Base-by-base conservation (phyloP, 2,888 invertebrate species). In the Nymphalis urticae region DNA sequence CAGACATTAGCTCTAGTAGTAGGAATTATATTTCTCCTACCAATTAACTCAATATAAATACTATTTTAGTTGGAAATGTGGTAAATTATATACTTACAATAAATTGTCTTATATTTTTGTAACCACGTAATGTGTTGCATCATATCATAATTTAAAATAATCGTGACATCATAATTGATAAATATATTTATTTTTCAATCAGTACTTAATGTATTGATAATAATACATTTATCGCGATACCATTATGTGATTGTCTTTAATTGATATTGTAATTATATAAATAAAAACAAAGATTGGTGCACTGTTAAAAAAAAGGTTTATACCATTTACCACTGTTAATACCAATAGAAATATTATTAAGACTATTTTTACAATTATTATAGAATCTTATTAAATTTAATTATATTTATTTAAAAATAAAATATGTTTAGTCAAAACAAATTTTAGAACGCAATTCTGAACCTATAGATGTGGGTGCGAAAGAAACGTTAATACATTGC, bases 401-500 rank as follows among this genome's bases (percentile, higher is more conserved):
- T n/a, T n/a, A n/a, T n/a, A n/a, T n/a, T n/a, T n/a, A 59, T 53
- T 53, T 36, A 50, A 17, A 13, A 67, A 61, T 13, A 21, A 56
- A 61, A 54, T 27, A 68, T 69, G 61, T 62, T 69, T 67, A 61
- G 62, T 48, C 62, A 72, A 69, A 71, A 72, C 75, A 74, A 67
- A 74, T 78, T 80, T 78, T 77, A 74, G 76, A 77, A 75, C 73
- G 68, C 72, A 73, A 77, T 76, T 72, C 70, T 66, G 75, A 72
- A 67, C 70, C 70, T 60, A 72, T 72, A 68, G 62, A 50, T 70
- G 82, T 83, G 80, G 86, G 85, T 76, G 87, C 78, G 76, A 75
- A 71, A 66, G 24, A 73, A 71, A 76, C 73, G 79, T 75, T 79
- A 81, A 87, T 85, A 76, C 90, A 79, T 85, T 88, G 87, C 86